These are phyloP conservation scores for Peromyscus attwateri DNA, from an alignment of 2,797 vertebrate species.

Conservation along the genomic window DNA sequence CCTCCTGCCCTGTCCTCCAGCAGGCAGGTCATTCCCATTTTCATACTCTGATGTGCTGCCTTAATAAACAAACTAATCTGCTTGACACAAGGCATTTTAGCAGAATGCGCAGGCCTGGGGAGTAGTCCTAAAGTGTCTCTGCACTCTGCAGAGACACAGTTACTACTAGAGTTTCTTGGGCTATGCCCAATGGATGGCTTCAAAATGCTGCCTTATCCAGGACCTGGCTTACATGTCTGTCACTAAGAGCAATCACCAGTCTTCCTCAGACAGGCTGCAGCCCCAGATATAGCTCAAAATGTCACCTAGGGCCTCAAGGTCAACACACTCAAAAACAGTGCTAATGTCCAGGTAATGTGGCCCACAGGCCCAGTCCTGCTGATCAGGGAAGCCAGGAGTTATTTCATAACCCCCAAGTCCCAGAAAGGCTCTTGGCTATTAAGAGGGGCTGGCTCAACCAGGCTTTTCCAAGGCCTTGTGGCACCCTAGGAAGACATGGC, in stretches of 20 bases:
- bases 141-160: not conserved
- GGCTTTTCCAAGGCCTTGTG: not conserved
- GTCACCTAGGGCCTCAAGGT: not conserved
- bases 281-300: too few relatives aligned
- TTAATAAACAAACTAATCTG: rapidly evolving
- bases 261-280: not conserved
- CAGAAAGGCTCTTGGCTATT: not conserved
- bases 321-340: not conserved
- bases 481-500: not conserved
- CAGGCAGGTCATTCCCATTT: not conserved
- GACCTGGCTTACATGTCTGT: constrained; percentile 74
- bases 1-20: not conserved
- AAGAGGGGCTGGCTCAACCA: not conserved
- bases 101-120: rapidly evolving
- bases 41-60: not conserved
- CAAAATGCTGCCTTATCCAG: constrained; percentile 53
- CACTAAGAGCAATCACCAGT: not conserved
- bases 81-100: not conserved
- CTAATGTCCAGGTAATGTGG: not conserved
- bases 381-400: not conserved
- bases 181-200: not conserved
- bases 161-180: not conserved
- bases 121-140: too few relatives aligned
- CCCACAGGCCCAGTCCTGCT: not conserved
- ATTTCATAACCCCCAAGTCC: not conserved